Evolutionary conservation across 2,113 vertebrate genomes (phyloP), one percentile per base, ranked within the genome.

Genomic region (Puma concolor): DNA sequence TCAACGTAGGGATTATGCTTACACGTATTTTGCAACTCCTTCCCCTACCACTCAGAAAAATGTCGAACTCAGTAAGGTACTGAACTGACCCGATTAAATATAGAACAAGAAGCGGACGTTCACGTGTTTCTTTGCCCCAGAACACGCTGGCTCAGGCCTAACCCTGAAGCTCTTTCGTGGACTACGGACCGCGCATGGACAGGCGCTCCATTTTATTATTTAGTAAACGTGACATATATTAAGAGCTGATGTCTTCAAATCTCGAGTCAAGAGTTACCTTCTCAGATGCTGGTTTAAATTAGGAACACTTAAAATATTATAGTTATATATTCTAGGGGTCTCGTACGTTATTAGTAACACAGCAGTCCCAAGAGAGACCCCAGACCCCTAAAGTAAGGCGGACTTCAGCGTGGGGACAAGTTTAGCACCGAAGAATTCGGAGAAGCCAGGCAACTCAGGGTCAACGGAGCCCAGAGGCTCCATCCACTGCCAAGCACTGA

Each of bases 381-480:
- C 10, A 5, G 4, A 0, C 14, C 17, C 41, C 41, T 3, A n/a
- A 4, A 0, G 2, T 16, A 25, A 10, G 13, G 64, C 10, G 7
- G 60, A 11, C 52, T 3, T 17, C 4, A 15, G n/a, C 48, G 19
- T 33, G 23, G 5, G 36, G 33, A 36, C 4, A 5, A 25, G 17
- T 9, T 94, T 4, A 54, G 57, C 36, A 29, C 2, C 0, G 25
- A 60, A 38, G 21, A 48, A 25, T 36, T 38, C 25, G 33, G 44
- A 83, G 54, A 92, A 23, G 23, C 15, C 27, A 19, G 48, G 64
- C 69, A 23, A 15, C 27, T 27, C 0, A 1, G 71, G 69, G 77
- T 31, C 94, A 69, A 7, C 0, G 60, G 50, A 84, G 67, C 79
- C n/a, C 14, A 33, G 72, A 69, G 41, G 52, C 31, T 36, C 69